These are phyloP conservation scores for Pygoscelis antarcticus DNA, from an alignment of 2,113 vertebrate species.

Conservation along the genomic window DNA sequence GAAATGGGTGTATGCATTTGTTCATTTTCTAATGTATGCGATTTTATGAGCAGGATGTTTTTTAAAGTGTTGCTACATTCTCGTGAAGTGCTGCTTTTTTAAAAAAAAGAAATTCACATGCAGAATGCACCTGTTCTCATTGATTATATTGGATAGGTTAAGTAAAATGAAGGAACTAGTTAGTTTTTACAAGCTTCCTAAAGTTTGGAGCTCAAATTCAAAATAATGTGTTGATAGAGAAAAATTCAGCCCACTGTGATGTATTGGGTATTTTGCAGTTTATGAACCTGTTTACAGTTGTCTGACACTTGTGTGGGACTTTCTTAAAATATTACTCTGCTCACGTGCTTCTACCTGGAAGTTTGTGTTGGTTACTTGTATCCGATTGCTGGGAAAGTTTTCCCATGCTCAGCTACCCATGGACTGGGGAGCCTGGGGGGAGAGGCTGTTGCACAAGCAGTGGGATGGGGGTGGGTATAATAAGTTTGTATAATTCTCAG, in stretches of 20 bases:
- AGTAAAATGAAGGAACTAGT: not conserved
- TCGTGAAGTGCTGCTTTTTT: not conserved
- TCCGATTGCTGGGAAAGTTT: not conserved
- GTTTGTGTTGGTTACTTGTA: too few relatives aligned
- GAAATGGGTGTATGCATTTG: not conserved
- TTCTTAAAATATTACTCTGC: not conserved
- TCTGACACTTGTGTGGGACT: not conserved
- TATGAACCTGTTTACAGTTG: not conserved
- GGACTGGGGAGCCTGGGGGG: rapidly evolving
- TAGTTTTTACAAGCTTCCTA: not conserved
- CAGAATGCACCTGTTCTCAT: not conserved
- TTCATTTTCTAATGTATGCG: not conserved
- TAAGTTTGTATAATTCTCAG: not conserved
- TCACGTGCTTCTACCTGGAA: not conserved
- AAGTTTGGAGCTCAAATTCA: not conserved
- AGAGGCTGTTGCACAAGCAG: not conserved
- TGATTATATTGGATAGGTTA: not conserved
- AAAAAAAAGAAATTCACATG: not conserved
- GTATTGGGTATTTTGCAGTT: not conserved
- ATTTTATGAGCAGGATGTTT: not conserved
- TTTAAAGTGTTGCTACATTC: not conserved
- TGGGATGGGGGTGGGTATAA: rapidly evolving
- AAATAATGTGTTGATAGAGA: not conserved
- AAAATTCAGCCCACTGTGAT: rapidly evolving
- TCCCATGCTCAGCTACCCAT: rapidly evolving